Conservation (phyloP, 2,797 vertebrate species). For the Melanotaenia nigrans region DNA sequence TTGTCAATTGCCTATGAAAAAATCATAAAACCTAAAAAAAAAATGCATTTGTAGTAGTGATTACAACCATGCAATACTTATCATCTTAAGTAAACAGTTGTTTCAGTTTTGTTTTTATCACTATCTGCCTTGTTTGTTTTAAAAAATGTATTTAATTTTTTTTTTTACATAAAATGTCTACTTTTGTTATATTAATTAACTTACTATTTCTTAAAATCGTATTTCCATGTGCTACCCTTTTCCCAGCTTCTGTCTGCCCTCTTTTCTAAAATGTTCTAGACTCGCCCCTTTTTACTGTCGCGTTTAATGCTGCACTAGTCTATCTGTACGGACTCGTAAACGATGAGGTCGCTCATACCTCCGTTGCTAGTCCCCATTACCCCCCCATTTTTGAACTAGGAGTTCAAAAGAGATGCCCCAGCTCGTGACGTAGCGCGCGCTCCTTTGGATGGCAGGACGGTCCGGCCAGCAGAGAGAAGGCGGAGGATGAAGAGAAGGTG, state of each 20-base stretch:
- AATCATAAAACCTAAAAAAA: too few species aligned
- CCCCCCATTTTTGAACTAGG: too few species aligned
- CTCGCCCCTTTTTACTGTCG: neutral
- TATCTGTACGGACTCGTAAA: neutral
- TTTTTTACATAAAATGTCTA: neutral
- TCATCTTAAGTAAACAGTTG: too few species aligned
- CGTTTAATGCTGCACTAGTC: too few species aligned
- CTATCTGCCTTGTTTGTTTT: too few species aligned
- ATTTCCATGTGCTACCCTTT: neutral
- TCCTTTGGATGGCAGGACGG: conserved; percentile 19
- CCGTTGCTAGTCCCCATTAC: too few species aligned
- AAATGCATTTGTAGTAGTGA: too few species aligned
- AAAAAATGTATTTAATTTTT: too few species aligned
- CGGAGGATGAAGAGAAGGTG: conserved; percentile 60
- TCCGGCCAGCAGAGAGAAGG: conserved; percentile 1
- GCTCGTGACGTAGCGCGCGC: conserved; percentile 70
- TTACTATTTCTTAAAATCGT: neutral
- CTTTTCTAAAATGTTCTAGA: neutral
- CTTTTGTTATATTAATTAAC: neutral
- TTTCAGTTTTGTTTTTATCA: too few species aligned
- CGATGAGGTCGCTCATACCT: conserved; percentile 16
- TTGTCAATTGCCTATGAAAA: too few species aligned
- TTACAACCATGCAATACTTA: too few species aligned
- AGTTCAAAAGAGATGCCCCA: conserved; percentile 64
- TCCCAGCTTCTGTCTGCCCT: neutral